phyloP scores from a whole-genome alignment of 2,113 vertebrate genomes.

The Paramisgurnus dabryanus region DNA sequence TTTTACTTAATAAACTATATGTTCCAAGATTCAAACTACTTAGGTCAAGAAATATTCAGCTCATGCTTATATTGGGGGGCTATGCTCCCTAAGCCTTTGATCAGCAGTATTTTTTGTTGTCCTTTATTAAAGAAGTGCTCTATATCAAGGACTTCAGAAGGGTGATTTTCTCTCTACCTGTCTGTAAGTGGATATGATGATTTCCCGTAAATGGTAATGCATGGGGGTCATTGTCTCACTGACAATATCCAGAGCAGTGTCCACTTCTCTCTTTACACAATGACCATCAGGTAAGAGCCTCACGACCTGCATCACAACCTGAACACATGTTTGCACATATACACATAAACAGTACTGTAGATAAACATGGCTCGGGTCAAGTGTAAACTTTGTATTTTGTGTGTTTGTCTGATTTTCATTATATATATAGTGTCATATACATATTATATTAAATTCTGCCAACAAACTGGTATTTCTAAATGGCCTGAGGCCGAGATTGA shows the following conservation, averaged over 20 bases:
- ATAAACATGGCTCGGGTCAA: not conserved
- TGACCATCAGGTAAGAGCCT: conserved; percentile 80
- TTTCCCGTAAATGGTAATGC: conserved; percentile 87
- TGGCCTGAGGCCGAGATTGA: too few species aligned
- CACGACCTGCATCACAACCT: conserved; percentile 87
- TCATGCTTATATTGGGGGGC: too few species aligned
- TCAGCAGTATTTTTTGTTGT: too few species aligned
- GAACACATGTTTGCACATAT: not conserved
- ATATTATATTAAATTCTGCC: too few species aligned
- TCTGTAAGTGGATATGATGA: conserved; percentile 84
- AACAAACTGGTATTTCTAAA: too few species aligned
- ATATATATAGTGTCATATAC: too few species aligned
- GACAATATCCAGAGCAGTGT: conserved; percentile 81
- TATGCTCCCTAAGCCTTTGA: too few species aligned
- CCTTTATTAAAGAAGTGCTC: not conserved
- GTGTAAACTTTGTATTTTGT: too few species aligned
- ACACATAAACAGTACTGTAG: not conserved
- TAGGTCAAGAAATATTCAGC: too few species aligned
- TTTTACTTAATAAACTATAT: too few species aligned
- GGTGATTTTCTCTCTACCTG: conserved; percentile 69
- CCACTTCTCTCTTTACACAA: conserved; percentile 84
- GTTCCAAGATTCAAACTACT: too few species aligned
- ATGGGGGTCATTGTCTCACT: conserved; percentile 91
- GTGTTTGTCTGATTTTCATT: too few species aligned
- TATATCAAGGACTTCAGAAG: not conserved